A percentile compares a stretch with the other conserved stretches of the same genome.
These are phyloP conservation scores for Rhogogaster chlorosoma DNA, from an alignment of 2,888 invertebrate genomes.

Conservation along the genomic window DNA sequence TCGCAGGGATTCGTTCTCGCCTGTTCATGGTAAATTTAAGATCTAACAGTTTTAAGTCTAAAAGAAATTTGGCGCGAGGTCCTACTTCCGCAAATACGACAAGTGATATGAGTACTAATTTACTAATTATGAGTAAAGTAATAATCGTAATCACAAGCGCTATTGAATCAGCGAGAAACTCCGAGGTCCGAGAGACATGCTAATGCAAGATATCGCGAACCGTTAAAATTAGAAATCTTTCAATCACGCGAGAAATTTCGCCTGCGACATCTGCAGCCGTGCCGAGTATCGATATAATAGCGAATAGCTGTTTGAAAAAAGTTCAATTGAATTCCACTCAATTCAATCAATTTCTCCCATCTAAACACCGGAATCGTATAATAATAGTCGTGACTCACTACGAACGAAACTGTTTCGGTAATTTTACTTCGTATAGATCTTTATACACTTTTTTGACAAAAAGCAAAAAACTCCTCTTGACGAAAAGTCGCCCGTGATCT, in stretches of 20 bases:
- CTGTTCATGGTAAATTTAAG: slow-evolving; percentile 85
- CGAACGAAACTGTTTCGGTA: background rate
- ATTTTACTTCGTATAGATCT: slow-evolving; percentile 1
- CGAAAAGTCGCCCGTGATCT: background rate
- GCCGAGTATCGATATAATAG: background rate
- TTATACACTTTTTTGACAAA: background rate
- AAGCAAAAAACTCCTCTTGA: background rate
- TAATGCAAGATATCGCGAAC: background rate
- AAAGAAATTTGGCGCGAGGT: background rate
- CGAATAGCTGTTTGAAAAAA: background rate
- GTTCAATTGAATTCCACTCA: background rate
- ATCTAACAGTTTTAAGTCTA: too few species aligned
- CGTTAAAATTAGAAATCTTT: slow-evolving; percentile 16
- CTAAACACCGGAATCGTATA: background rate
- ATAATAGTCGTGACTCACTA: slow-evolving; percentile 21
- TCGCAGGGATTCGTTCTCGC: slow-evolving; percentile 91
- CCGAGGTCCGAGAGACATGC: background rate
- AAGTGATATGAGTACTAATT: background rate
- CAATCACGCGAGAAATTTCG: background rate
- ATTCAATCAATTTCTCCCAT: slow-evolving; percentile 22
- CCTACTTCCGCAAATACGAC: background rate
- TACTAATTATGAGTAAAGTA: background rate
- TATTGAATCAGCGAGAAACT: background rate
- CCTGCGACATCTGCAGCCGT: background rate
- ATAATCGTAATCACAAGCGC: background rate